Evolutionary conservation across 2,113 vertebrate genomes (phyloP), one percentile per base, ranked within the genome.

Genomic region (Microcebus lehilahytsara): DNA sequence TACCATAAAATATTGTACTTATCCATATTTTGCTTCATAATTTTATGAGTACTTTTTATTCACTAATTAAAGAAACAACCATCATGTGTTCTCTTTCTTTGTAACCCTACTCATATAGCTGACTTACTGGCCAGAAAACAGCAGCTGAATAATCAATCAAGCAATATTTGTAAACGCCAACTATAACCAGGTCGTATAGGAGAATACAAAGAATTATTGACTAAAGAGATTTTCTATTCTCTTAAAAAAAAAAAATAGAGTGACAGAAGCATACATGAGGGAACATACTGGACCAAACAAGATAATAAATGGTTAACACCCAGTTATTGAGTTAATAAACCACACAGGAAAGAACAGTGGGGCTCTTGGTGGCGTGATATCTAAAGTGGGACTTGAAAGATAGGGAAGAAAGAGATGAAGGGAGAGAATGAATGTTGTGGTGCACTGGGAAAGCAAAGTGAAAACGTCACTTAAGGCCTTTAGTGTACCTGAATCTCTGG

Each of bases 61-160:
- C 49, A 90, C 25, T 92, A 92, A 93, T 89, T 94, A 79, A 90
- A 97, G 62, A 66, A 19, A 60, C 25, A 86, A 13, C 34, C 84
- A 83, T 75, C 42, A 89, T 32, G 81, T 62, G 22, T 58, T 79
- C 42, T 37, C 78, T 46, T 89, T 72, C 46, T 94, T 85, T 80
- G 85, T 51, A 72, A 30, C 27, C 40, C 23, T 84, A 71, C 37
- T 69, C 56, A 85, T 19, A 89, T 40, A 75, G 14, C 30, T 75
- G 14, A 78, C 37, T 86, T 81, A 71, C 16, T 66, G 34, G n/a
- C 49, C 74, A 92, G 74, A 86, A 85, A 96, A 72, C 11, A 67
- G 71, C 40, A 40, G 51, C 51, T 88, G n/a, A 64, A 69, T 89
- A 75, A 94, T 84, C 84, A 80, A 67, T 62, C 8, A 93, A 85